These are phyloP conservation scores for Phocides pigmalion DNA, from an alignment of 1,140 invertebrate genomes.

Conservation along the genomic window DNA sequence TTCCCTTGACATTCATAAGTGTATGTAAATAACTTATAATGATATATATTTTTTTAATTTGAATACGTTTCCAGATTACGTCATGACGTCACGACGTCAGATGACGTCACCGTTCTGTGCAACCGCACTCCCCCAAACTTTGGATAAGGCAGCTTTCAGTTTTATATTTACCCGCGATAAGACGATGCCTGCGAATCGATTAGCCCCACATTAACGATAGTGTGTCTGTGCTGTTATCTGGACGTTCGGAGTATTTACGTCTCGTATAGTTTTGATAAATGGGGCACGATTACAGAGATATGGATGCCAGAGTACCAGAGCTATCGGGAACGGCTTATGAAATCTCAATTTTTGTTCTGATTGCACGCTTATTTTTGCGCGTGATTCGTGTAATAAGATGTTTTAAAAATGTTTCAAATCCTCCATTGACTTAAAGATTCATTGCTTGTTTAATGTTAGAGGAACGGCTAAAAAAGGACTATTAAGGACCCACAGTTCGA, in stretches of 20 bases:
- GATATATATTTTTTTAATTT: too few species aligned
- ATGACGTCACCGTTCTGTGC: constrained; percentile 35
- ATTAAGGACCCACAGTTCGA: too few species aligned
- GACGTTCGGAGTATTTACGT: constrained; percentile 42
- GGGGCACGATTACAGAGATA: constrained; percentile 25
- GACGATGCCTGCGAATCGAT: constrained; percentile 54
- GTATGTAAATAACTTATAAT: too few species aligned
- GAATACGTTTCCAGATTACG: too few species aligned
- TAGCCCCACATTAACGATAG: constrained; percentile 59
- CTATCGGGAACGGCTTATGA: constrained; percentile 25
- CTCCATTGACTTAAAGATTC: too few species aligned
- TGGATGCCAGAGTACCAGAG: constrained; percentile 4
- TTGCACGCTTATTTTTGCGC: neutral
- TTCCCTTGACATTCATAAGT: too few species aligned
- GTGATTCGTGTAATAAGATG: too few species aligned
- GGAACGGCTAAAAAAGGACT: too few species aligned
- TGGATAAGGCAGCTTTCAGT: constrained; percentile 60
- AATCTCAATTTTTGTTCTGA: constrained; percentile 21
- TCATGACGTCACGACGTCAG: too few species aligned
- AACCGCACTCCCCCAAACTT: constrained; percentile 43
- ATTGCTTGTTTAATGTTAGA: too few species aligned
- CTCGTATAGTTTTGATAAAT: constrained; percentile 48
- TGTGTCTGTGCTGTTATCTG: constrained; percentile 48
- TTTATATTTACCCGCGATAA: constrained; percentile 65
- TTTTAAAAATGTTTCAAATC: too few species aligned